Conservation (phyloP, 1,140 invertebrate genomes). For the Hormaphis cornu region DNA sequence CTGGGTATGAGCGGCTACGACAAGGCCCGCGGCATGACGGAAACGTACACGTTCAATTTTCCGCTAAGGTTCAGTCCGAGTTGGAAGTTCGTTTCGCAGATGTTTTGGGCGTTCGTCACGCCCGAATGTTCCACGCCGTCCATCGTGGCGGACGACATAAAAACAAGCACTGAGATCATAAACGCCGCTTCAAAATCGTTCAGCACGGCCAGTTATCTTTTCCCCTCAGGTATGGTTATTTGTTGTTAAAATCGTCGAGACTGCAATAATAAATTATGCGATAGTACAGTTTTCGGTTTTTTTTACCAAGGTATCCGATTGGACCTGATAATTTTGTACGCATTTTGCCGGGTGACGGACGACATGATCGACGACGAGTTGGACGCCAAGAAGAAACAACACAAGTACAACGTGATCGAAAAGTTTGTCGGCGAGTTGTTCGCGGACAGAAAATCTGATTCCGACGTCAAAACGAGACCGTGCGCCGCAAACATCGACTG, state of each 20-base stretch:
- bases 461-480: background rate
- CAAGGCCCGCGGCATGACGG: background rate
- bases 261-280: no score
- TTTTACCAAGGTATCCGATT: conserved; percentile 1
- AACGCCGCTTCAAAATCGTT: background rate
- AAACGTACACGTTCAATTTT: background rate
- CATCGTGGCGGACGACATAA: background rate
- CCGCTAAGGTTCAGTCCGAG: background rate
- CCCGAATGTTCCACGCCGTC: background rate
- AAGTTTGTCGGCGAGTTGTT: background rate
- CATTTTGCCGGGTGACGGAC: conserved; percentile 4
- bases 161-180: background rate
- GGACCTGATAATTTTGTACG: conserved; percentile 4
- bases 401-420: background rate
- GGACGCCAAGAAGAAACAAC: background rate
- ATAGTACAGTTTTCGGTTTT: no score
- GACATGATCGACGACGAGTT: conserved; percentile 1
- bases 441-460: background rate
- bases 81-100: background rate
- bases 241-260: background rate
- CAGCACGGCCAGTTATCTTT: background rate
- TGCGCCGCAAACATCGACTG: background rate
- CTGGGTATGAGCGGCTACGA: background rate
- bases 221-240: background rate
- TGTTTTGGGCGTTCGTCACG: background rate